Base-by-base conservation (phyloP, 2,113 vertebrate species). In the Muscicapa adusta region DNA sequence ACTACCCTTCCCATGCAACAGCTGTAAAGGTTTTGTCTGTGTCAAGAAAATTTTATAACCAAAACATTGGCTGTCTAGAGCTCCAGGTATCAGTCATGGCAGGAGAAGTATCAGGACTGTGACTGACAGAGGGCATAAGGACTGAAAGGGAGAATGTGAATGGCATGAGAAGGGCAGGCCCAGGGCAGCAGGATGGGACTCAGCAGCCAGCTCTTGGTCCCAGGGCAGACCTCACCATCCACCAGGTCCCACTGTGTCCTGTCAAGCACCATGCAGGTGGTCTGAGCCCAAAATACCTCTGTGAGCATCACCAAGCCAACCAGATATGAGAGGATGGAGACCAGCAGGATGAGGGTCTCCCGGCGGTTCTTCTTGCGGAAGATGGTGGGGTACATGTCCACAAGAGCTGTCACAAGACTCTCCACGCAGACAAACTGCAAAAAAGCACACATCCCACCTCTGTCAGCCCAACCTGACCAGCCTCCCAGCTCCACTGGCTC, bases 261-360 rank as follows among this genome's bases (percentile, higher is more conserved):
- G 31, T 28, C n/a, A 61, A 74, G 38, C 18, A 62, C 47, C 18
- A 0, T 3, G 1, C 23, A 62, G 33, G 31, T 50, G 23, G 4
- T 67, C 60, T 71, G 40, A 91, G 23, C 75, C 57, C 48, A 75
- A 50, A 93, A 90, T 96, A 99, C 99, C 99, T 99, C 99, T 50
- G 98, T 99, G 81, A 99, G 97, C 99, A 99, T 99, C 97, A 99
- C 93, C 82, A 99, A 96, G n/a, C 99, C 99, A 1, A 99, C 93
- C 12, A 99, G 96, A 88, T 98, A 99, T 33, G 98, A 99, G 85
- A 98, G 10, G 42, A 98, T 17, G 12, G 97, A 97, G 68, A 99
- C 97, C 1, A 65, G 91, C 10, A 99, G 94, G 79, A 99, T 99
- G 82, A 99, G 98, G 42, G 96, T 97, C 97, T 99, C 99, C 31